Base-by-base conservation (phyloP, 2,888 invertebrate species). In the Hirtodrosophila trivittata region DNA sequence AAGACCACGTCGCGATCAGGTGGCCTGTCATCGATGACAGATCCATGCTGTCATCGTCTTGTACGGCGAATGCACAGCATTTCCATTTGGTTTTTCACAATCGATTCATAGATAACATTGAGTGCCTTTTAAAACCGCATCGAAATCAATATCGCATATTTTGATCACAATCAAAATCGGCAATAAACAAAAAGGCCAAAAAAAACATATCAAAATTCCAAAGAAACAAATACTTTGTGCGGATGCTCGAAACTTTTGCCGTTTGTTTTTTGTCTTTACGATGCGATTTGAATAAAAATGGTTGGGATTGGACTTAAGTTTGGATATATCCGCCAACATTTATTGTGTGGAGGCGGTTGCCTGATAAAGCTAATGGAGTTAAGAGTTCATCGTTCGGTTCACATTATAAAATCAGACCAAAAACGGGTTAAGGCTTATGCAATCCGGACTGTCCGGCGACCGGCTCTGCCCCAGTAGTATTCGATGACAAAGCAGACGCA, bases 81-180 rank as follows among this genome's bases (percentile, higher is more conserved):
- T 56, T 45, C 30, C 39, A 46, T 33, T 35, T 43, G 38, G 38
- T 4, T 69, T 84, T 85, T 64, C 78, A 71, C 71, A 85, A 78
- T 75, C 75, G 65, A 68, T 57, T 65, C 75, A 75, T 9, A 39
- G 64, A 42, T 58, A 59, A 45, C 32, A 54, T 66, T 78, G 83
- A 82, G 66, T 72, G 72, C 52, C 78, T 66, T 56, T 85, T 65
- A 68, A 85, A 75, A 66, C 68, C 77, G 58, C 73, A 76, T 73
- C 74, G 73, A 73, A 76, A 56, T 76, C 77, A 76, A 76, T 74
- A 76, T 67, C 64, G 71, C 70, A 59, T 60, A 54, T 21, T 3
- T 81, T 82, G 82, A 71, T 70, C 71, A 58, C 60, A 58, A 62
- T 73, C 52, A 49, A 56, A 41, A 18, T 28, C n/a, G n/a, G 5